Conservation (phyloP, 1,140 invertebrate species). For the Atopsyche davidsoni region DNA sequence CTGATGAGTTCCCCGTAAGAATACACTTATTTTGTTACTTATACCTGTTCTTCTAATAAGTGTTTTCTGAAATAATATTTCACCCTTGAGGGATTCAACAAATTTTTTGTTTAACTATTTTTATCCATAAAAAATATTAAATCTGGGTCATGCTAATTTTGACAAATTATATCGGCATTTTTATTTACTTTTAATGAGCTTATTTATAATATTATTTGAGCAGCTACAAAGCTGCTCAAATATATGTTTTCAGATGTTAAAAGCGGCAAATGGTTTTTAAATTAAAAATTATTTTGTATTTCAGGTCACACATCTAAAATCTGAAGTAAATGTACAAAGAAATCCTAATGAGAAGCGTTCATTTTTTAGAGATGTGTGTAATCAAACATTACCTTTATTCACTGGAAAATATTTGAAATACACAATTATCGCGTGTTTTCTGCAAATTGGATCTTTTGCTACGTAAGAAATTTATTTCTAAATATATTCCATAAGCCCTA, state of each 20-base stretch:
- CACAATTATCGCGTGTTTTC: conserved; percentile 43
- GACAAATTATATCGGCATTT: too few species aligned
- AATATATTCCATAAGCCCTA: too few species aligned
- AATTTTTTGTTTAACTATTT: not conserved
- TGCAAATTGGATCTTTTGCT: conserved; percentile 39
- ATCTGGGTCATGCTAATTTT: too few species aligned
- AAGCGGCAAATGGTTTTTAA: too few species aligned
- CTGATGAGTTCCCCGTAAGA: conserved; percentile 20
- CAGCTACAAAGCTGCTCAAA: too few species aligned
- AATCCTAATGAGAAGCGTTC: conserved; percentile 8
- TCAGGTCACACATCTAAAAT: conserved; percentile 5
- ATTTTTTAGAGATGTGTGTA: conserved; percentile 37
- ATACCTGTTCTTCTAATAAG: too few species aligned
- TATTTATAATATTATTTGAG: too few species aligned
- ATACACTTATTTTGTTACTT: too few species aligned
- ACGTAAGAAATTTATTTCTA: too few species aligned
- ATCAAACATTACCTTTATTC: conserved; percentile 47
- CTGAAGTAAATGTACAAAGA: not conserved
- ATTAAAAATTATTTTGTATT: too few species aligned
- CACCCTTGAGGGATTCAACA: not conserved
- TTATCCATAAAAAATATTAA: not conserved
- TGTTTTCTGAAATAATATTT: conserved; percentile 1
- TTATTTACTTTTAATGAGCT: too few species aligned
- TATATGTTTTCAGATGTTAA: too few species aligned
- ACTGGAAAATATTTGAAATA: conserved; percentile 36